These are phyloP conservation scores for Nesogale talazaci DNA, from an alignment of 2,113 vertebrate genomes.

Conservation along the genomic window DNA sequence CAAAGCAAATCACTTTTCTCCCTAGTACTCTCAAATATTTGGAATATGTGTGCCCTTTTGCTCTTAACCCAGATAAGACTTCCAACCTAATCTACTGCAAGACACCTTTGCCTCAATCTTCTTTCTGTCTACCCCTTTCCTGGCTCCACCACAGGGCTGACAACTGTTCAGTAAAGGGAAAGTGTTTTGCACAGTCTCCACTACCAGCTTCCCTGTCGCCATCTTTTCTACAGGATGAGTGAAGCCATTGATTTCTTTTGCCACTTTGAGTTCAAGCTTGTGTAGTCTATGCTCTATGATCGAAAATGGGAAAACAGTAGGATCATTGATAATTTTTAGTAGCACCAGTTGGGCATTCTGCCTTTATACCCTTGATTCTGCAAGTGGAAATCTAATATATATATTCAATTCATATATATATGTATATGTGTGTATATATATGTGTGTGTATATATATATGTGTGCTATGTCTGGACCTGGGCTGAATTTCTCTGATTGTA, in stretches of 20 bases:
- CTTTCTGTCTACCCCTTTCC: background rate
- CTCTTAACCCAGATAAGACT: background rate
- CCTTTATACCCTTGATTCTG: background rate
- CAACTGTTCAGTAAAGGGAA: background rate
- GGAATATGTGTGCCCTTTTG: background rate
- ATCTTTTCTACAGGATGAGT: background rate
- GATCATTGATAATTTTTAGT: background rate
- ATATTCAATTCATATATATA: too few relatives aligned
- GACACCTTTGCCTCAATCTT: background rate
- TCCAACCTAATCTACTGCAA: background rate
- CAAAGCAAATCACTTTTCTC: background rate
- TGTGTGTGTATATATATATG: too few relatives aligned
- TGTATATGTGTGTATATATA: too few relatives aligned
- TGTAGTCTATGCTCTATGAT: background rate
- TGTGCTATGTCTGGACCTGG: constrained; percentile 26
- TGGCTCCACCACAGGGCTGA: background rate
- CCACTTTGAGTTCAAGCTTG: background rate
- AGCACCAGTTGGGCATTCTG: background rate
- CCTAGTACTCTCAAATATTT: background rate
- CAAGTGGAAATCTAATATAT: constrained; percentile 30
- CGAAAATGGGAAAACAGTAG: background rate
- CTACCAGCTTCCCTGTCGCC: background rate
- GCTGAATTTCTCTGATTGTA: constrained; percentile 43
- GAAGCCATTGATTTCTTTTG: background rate
- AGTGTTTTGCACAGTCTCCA: constrained; percentile 27